Conservation (phyloP, 1,140 invertebrate species). For the Zophobas morio region DNA sequence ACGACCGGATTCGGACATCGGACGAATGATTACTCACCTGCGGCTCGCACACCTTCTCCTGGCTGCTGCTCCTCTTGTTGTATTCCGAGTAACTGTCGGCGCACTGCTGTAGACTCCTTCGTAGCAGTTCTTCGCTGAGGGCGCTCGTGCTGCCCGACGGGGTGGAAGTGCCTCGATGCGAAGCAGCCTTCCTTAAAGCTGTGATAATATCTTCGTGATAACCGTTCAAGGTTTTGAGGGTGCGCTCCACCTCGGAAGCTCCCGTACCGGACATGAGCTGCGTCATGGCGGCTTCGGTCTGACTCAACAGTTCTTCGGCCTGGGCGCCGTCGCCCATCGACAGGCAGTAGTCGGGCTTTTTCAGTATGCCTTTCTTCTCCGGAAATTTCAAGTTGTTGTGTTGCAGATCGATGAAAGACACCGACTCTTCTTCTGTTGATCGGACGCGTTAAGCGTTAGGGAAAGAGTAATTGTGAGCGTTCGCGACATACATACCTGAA, state of each 20-base stretch:
- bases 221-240: conserved; percentile 88
- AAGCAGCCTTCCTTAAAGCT: conserved; percentile 85
- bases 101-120: conserved; percentile 79
- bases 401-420: conserved; percentile 86
- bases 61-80: conserved; percentile 72
- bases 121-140: conserved; percentile 74
- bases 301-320: conserved; percentile 79
- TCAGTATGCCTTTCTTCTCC: conserved; percentile 91
- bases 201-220: conserved; percentile 94
- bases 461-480: not conserved
- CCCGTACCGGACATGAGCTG: conserved; percentile 67
- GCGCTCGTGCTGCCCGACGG: conserved; percentile 74
- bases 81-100: conserved; percentile 73
- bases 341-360: conserved; percentile 86
- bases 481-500: conserved; percentile 72
- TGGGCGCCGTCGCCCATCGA: conserved; percentile 79
- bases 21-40: conserved; percentile 57
- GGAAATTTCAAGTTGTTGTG: conserved; percentile 84
- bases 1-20: not conserved
- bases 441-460: not conserved
- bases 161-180: conserved; percentile 76
- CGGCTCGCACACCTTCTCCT: conserved; percentile 78
- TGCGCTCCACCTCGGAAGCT: conserved; percentile 84
- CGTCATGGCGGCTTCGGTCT: conserved; percentile 77
- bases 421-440: conserved; percentile 82